Evolutionary conservation across 2,797 vertebrate species (phyloP).

Genomic region (Poecilia velifera): DNA sequence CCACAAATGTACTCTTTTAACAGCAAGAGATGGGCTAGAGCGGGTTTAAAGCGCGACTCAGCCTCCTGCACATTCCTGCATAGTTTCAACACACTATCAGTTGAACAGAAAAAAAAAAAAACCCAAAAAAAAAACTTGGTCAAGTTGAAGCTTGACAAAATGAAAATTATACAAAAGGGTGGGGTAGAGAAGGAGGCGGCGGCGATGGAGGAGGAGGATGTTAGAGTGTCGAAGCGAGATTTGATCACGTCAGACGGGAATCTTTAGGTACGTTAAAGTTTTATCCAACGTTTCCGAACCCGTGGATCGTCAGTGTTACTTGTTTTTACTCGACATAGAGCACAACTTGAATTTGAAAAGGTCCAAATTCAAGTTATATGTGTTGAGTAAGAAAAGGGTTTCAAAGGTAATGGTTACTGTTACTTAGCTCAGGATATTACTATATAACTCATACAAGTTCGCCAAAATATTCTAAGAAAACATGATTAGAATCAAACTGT

Average conservation of each 20-base stretch:
- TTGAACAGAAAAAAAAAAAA: neutral
- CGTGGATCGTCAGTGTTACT: neutral
- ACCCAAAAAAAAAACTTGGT: neutral
- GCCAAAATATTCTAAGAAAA: neutral
- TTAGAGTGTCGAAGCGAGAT: neutral
- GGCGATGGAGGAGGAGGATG: neutral
- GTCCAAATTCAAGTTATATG: neutral
- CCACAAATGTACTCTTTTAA: neutral
- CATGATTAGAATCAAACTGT: neutral
- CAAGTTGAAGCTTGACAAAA: conserved; percentile 58
- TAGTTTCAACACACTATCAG: conserved; percentile 16
- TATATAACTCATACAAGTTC: neutral
- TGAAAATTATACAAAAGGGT: conserved; percentile 41
- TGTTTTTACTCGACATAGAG: neutral
- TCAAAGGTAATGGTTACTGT: neutral
- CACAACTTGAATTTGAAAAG: neutral
- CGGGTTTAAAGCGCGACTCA: neutral
- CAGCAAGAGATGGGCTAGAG: rapidly evolving
- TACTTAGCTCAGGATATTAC: too few relatives aligned
- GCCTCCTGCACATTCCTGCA: conserved; percentile 2
- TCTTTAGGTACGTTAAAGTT: neutral
- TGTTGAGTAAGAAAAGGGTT: neutral
- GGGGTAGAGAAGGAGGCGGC: conserved; percentile 18
- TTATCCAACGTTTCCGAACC: neutral
- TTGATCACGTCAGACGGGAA: neutral